Conservation (phyloP, 2,888 invertebrate species). For the Stenodera caucasica region DNA sequence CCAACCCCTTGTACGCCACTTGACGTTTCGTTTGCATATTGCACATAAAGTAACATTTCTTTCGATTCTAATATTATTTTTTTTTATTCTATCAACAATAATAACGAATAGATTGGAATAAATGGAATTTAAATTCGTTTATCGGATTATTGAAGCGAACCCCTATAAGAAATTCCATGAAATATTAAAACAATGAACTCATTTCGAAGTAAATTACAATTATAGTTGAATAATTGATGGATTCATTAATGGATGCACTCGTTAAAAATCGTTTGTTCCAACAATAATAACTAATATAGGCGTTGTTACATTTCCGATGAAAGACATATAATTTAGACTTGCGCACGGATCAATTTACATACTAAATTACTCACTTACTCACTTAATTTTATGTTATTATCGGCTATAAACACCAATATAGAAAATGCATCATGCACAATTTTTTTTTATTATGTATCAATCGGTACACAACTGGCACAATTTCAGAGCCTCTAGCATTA, state of each 20-base stretch:
- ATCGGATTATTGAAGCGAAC: no score
- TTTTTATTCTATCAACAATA: no score
- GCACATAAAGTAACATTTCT: slow-evolving; percentile 9
- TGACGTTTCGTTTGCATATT: slow-evolving; percentile 28
- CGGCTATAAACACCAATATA: slow-evolving; percentile 36
- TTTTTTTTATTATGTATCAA: not conserved
- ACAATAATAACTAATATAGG: not conserved
- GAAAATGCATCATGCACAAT: slow-evolving; percentile 23
- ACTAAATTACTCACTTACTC: slow-evolving; percentile 36
- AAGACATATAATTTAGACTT: slow-evolving; percentile 33
- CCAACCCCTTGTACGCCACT: slow-evolving; percentile 22
- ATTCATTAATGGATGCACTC: not conserved
- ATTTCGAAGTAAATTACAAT: not conserved
- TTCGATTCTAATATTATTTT: not conserved
- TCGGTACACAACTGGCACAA: not conserved
- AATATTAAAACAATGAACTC: not conserved
- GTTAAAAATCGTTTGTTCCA: not conserved
- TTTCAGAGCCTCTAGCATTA: not conserved
- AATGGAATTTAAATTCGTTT: no score
- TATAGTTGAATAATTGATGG: not conserved
- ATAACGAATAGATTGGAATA: no score
- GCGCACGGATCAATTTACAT: slow-evolving; percentile 48
- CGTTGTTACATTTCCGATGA: not conserved
- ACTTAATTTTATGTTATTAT: slow-evolving; percentile 42
- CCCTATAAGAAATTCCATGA: not conserved